Percentiles rank a stretch among this genome's conserved stretches.
phyloP scores from a whole-genome alignment of 2,113 vertebrate species.

The Notarius quadriscutis region DNA sequence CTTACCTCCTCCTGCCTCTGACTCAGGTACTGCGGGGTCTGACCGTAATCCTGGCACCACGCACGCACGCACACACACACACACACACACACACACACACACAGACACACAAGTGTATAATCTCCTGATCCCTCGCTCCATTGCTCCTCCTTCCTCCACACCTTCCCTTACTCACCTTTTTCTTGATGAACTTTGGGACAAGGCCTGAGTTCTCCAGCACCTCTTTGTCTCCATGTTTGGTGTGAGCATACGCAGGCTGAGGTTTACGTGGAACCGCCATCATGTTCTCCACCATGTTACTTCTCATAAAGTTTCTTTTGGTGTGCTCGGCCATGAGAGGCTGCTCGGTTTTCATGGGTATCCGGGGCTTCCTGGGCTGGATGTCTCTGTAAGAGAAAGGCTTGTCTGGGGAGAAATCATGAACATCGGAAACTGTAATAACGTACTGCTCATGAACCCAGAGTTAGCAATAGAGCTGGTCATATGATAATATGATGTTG shows the following conservation, averaged over 20 bases:
- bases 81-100: neutral
- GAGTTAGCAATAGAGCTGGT: neutral
- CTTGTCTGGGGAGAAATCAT: slow-evolving; percentile 68
- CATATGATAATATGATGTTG: neutral
- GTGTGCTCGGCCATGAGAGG: slow-evolving; percentile 79
- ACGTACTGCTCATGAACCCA: neutral
- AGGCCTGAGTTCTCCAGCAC: slow-evolving; percentile 88
- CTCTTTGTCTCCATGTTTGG: slow-evolving; percentile 83
- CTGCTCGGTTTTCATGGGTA: slow-evolving; percentile 74
- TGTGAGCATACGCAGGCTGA: slow-evolving; percentile 76
- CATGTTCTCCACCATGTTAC: slow-evolving; percentile 69
- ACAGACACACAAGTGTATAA: neutral
- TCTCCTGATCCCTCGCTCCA: neutral
- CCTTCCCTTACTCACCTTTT: slow-evolving; percentile 76
- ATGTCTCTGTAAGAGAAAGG: slow-evolving; percentile 42
- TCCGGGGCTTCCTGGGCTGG: slow-evolving; percentile 52
- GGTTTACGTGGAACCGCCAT: slow-evolving; percentile 77
- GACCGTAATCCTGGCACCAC: slow-evolving; percentile 81
- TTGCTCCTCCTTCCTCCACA: neutral
- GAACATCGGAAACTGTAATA: neutral
- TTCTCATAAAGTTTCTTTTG: slow-evolving; percentile 80
- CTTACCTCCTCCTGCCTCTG: slow-evolving; percentile 74
- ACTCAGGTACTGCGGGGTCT: slow-evolving; percentile 81
- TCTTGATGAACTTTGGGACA: slow-evolving; percentile 85
- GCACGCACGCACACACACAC: too few species aligned